Conservation (phyloP, 2,797 vertebrate genomes). For the Esox masquinongy region DNA sequence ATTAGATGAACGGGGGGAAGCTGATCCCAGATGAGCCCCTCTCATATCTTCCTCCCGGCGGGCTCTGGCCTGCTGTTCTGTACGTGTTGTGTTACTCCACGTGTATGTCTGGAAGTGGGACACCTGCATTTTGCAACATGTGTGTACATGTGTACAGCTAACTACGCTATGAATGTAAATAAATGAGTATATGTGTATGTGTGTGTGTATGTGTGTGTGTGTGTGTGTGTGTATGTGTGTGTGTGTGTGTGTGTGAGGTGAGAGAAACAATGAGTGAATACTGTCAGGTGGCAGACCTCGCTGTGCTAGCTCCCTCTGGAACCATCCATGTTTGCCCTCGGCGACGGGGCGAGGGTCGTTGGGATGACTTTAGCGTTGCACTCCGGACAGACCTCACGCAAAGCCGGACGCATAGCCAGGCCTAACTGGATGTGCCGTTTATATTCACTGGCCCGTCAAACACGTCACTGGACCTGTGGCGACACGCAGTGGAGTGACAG, state of each 20-base stretch:
- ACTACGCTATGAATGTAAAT: not conserved
- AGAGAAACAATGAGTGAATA: conserved; percentile 46
- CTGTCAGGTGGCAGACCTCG: conserved; percentile 75
- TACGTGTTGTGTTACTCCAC: conserved; percentile 54
- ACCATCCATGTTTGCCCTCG: conserved; percentile 76
- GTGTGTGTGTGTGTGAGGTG: conserved; percentile 56
- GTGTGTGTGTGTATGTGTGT: conserved; percentile 43
- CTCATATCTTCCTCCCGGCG: conserved; percentile 53
- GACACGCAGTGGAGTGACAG: conserved; percentile 31
- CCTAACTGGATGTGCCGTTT: conserved; percentile 70
- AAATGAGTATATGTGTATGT: conserved; percentile 26
- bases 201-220: no score
- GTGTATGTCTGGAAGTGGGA: conserved; percentile 61
- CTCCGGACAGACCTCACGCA: conserved; percentile 72
- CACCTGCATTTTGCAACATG: conserved; percentile 46
- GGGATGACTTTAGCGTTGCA: conserved; percentile 74
- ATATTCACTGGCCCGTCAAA: conserved; percentile 69
- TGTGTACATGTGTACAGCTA: not conserved
- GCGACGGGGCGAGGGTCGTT: conserved; percentile 48
- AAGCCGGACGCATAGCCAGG: conserved; percentile 69
- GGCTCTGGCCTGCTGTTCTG: conserved; percentile 52
- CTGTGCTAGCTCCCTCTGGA: conserved; percentile 78
- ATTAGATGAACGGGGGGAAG: not conserved
- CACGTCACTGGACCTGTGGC: conserved; percentile 62
- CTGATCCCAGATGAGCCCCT: conserved; percentile 19